Conservation (phyloP, 2,888 invertebrate species). For the Calameuta idolon region DNA sequence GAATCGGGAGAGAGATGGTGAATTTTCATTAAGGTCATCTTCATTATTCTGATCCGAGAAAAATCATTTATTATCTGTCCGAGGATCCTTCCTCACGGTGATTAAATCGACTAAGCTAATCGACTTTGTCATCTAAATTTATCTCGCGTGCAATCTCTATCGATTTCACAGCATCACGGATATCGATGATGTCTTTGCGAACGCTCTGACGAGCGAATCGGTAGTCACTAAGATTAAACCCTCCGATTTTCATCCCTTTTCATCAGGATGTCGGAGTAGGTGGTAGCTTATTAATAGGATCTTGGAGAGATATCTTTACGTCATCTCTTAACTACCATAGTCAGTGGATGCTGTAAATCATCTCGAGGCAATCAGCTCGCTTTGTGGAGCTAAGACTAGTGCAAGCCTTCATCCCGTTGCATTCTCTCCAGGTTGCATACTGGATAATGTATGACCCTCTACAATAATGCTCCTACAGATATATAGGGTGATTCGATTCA, state of each 20-base stretch:
- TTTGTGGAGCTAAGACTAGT: conserved; percentile 30
- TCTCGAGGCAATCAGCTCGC: conserved; percentile 37
- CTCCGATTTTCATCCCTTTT: background rate
- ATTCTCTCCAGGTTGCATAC: background rate
- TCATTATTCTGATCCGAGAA: background rate
- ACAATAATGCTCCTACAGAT: background rate
- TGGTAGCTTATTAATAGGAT: conserved; percentile 9
- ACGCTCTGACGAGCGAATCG: background rate
- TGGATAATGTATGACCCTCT: background rate
- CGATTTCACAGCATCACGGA: background rate
- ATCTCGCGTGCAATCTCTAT: background rate
- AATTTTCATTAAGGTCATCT: conserved; percentile 54
- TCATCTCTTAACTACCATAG: background rate
- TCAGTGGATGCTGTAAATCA: conserved; percentile 33
- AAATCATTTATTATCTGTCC: background rate
- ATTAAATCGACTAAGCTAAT: background rate
- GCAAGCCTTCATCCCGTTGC: background rate
- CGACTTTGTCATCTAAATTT: conserved; percentile 5
- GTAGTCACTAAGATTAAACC: background rate
- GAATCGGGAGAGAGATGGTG: conserved; percentile 54
- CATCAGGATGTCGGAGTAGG: background rate
- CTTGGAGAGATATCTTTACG: conserved; percentile 5
- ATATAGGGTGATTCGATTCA: background rate
- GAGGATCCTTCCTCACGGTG: background rate
- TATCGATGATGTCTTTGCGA: background rate